Percentiles rank a stretch among this genome's conserved stretches.
These are phyloP conservation scores for Laticauda laticaudata DNA, from an alignment of 2,113 vertebrate species.

Conservation along the genomic window DNA sequence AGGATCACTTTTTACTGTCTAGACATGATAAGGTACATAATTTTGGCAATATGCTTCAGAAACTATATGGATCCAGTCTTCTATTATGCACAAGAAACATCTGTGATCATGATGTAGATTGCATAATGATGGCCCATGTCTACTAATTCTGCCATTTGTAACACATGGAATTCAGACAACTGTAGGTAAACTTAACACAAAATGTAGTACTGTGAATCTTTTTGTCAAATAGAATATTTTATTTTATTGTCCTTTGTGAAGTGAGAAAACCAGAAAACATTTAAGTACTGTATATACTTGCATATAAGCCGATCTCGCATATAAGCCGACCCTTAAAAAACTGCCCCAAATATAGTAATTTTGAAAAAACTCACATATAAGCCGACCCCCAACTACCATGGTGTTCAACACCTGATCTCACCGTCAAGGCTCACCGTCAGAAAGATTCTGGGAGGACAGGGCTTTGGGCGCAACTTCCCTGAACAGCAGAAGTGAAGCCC, in stretches of 20 bases:
- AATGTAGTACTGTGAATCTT: neutral
- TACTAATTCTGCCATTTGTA: neutral
- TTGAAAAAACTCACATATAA: too few species aligned
- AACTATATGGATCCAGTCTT: neutral
- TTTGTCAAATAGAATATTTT: neutral
- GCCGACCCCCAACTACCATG: too few species aligned
- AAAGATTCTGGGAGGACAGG: too few species aligned
- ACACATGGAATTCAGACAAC: neutral
- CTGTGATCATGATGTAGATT: neutral
- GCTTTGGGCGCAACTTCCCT: too few species aligned
- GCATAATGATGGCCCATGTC: neutral
- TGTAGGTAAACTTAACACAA: neutral
- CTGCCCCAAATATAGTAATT: too few species aligned
- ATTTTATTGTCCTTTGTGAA: neutral
- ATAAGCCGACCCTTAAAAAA: too few species aligned
- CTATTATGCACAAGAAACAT: neutral
- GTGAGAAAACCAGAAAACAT: neutral
- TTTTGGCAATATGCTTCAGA: neutral
- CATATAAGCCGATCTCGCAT: too few species aligned
- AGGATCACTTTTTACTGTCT: neutral
- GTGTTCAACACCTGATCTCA: too few species aligned
- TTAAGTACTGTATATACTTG: neutral
- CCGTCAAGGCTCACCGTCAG: too few species aligned
- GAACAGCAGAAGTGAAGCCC: too few species aligned
- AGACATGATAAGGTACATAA: neutral